Percentiles rank a stretch among this genome's conserved stretches.
Evolutionary conservation across 2,888 invertebrate species (phyloP).

Genomic region (Sepioteuthis lessoniana): DNA sequence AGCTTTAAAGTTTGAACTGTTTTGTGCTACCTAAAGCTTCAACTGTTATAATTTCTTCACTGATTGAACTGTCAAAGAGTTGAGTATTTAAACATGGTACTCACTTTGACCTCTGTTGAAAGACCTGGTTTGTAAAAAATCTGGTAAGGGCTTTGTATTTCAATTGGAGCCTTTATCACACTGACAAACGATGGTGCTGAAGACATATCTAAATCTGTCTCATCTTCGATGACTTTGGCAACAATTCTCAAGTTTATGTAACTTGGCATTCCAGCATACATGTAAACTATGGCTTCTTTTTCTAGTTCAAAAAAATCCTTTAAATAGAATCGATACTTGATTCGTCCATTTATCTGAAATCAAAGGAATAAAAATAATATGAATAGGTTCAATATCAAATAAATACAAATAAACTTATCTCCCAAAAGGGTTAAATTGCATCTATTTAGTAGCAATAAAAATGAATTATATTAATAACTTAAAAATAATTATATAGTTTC

Average conservation of each 20-base stretch:
- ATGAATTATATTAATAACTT: no score
- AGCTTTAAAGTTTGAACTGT: no score
- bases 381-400: no score
- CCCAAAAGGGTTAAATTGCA: no score
- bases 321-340: neutral
- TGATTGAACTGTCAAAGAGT: no score
- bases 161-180: neutral
- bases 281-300: neutral
- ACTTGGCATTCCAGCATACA: neutral
- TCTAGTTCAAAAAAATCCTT: neutral
- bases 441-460: no score
- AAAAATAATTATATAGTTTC: no score
- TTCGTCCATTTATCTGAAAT: neutral
- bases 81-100: neutral
- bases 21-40: no score
- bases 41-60: no score
- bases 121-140: neutral
- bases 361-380: neutral
- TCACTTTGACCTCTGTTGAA: neutral
- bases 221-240: neutral
- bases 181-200: neutral
- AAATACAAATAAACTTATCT: no score
- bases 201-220: neutral
- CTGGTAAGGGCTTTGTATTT: neutral
- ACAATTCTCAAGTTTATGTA: neutral